Percentiles rank a stretch among this genome's conserved stretches.
Conservation (phyloP, 1,140 invertebrate species). For the Cherax quadricarinatus region DNA sequence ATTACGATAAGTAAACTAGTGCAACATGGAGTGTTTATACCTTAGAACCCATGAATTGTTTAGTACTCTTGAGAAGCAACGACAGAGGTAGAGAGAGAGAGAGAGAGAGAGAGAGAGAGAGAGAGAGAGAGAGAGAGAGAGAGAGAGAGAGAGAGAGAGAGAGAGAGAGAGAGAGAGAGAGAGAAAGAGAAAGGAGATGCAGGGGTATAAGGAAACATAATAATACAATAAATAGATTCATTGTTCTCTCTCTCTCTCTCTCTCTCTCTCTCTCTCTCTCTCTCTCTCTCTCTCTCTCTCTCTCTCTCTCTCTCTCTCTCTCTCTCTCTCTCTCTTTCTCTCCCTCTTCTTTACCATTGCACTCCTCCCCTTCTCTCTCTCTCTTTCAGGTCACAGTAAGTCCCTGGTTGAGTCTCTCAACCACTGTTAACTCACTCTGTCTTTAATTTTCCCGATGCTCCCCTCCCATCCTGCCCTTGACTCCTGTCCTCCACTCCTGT, state of each 20-base stretch:
- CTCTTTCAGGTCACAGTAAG: not conserved
- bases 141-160: not conserved
- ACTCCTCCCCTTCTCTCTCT: not conserved
- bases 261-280: not conserved
- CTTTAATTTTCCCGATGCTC: not conserved
- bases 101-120: too few species aligned
- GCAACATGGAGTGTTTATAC: too few species aligned
- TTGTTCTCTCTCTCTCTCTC: not conserved
- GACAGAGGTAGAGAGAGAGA: too few species aligned
- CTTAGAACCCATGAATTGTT: too few species aligned
- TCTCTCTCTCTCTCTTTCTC: not conserved
- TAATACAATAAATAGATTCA: too few species aligned
- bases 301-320: not conserved
- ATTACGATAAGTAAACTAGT: too few species aligned
- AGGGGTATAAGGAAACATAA: not conserved
- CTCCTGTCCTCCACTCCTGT: not conserved
- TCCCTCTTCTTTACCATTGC: too few species aligned
- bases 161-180: too few species aligned
- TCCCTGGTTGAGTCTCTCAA: too few species aligned
- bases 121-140: constrained; percentile 13
- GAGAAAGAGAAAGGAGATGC: not conserved
- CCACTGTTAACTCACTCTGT: too few species aligned
- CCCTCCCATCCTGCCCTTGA: not conserved
- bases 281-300: not conserved
- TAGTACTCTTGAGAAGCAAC: too few species aligned